Base-by-base conservation (phyloP, 2,888 invertebrate species). In the Eupithecia exiguata region DNA sequence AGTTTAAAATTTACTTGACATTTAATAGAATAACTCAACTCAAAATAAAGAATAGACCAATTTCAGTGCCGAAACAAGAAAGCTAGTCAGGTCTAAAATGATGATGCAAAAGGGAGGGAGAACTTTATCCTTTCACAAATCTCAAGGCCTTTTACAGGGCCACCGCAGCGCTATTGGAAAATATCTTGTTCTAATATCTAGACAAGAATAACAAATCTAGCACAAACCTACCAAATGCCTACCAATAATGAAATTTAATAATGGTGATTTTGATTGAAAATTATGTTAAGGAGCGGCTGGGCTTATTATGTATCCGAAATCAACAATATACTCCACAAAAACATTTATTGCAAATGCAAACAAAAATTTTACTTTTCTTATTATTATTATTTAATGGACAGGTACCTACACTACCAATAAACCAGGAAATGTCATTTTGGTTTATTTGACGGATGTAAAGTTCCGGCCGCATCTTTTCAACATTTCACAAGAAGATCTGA, bases 61-160 rank as follows among this genome's bases (percentile, higher is more conserved):
- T 40, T 40, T 40, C 43, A 43, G 14, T 43, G 12, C 14, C 43
- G 16, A 43, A 43, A 16, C 16, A 43, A 5, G 16, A 1, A 43
- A 40, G 12, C 10, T 14, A 43, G 4, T 43, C 18, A 43, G 43
- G 18, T 43, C 43, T 18, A 21, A 53, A 53, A 53, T 38, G 65
- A 65, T 38, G 30, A 18, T n/a, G 38, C 65, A 65, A 12, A 65
- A 38, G 18, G 63, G 38, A 63, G 35, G 36, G 9, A 35, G 62
- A 63, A 65, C 38, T 65, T 12, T 21, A 38, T 65, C 38, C 38
- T 65, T 65, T 65, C 65, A 21, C 38, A 38, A 65, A 4, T 38
- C 7, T 36, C 63, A 65, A 65, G 63, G 63, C 36, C 12, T 30
- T 35, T 36, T 36, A 63, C 62, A 63, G 38, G 21, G 38, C 38